Evolutionary conservation across 2,797 vertebrate genomes (phyloP).

Genomic region (Lepidocolaptes lacrymiger): DNA sequence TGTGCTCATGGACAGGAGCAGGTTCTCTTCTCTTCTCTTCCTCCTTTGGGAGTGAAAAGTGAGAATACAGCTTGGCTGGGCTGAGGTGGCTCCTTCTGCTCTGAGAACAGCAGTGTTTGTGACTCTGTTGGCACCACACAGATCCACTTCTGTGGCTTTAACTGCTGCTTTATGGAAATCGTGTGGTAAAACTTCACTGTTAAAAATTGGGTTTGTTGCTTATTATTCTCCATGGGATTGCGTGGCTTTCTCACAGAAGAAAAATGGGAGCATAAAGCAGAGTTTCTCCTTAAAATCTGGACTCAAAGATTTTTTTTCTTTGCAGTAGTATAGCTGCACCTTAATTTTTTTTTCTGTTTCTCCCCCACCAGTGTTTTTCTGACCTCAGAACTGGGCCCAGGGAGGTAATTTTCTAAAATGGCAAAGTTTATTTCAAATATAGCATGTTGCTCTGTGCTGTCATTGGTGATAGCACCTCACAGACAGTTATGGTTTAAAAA

Average conservation of each 20-base stretch:
- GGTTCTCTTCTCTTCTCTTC: background rate
- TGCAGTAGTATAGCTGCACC: background rate
- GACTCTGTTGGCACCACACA: background rate
- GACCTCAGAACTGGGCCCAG: background rate
- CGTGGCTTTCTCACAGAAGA: background rate
- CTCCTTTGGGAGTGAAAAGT: background rate
- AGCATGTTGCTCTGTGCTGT: background rate
- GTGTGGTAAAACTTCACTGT: background rate
- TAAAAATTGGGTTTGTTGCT: background rate
- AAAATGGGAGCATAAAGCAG: background rate
- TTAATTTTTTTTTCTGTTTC: background rate
- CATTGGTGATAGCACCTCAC: background rate
- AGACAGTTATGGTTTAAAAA: background rate
- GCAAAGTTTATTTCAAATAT: background rate
- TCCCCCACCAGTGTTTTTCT: background rate
- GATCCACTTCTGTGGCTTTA: background rate
- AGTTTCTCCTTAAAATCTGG: background rate
- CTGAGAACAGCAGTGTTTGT: background rate
- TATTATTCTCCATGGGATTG: background rate
- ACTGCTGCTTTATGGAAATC: background rate
- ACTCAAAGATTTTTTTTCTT: background rate
- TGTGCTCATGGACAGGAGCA: rapidly evolving
- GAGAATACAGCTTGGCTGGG: background rate
- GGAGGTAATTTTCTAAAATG: background rate
- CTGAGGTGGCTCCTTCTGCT: background rate